phyloP scores from a whole-genome alignment of 2,888 invertebrate species.

The Gastrophysa polygoni region DNA sequence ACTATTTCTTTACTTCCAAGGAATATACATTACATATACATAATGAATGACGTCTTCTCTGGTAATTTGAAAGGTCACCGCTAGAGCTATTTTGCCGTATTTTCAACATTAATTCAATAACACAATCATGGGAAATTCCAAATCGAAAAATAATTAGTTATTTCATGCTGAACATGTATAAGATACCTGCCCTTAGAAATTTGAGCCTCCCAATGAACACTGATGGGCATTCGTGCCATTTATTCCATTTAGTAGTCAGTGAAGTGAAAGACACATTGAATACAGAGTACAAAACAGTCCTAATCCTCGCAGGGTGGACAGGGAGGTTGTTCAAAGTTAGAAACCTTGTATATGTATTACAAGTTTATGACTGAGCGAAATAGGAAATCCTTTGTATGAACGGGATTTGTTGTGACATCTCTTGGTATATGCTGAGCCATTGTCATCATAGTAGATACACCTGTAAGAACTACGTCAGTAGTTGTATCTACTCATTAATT shows the following conservation, averaged over 20 bases:
- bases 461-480: no score
- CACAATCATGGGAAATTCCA: background rate
- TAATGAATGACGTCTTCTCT: no score
- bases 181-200: background rate
- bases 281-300: constrained; percentile 11
- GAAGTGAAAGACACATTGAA: background rate
- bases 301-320: constrained; percentile 16
- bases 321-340: constrained; percentile 18
- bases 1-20: no score
- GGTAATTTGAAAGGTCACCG: no score
- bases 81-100: no score
- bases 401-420: constrained; percentile 14
- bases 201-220: background rate
- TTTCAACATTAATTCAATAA: no score
- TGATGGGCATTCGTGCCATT: background rate
- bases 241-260: constrained; percentile 5
- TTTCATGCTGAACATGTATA: background rate
- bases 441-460: no score
- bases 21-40: no score
- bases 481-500: no score
- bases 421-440: background rate
- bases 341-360: constrained; percentile 26
- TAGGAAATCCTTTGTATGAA: constrained; percentile 18
- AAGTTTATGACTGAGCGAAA: constrained; percentile 22
- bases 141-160: background rate